Evolutionary conservation across 2,888 invertebrate genomes (phyloP).

Genomic region (Melanophora roralis): DNA sequence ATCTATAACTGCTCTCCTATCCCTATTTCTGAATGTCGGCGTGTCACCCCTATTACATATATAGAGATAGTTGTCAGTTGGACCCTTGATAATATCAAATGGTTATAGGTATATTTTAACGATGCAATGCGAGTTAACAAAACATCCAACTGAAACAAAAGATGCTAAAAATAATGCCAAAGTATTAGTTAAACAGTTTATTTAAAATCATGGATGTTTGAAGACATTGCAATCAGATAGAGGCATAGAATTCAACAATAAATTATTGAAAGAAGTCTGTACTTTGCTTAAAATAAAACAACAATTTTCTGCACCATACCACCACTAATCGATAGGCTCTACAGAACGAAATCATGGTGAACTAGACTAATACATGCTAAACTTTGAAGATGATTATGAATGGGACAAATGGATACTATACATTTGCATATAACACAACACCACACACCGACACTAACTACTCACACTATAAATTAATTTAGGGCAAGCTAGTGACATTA

Average conservation of each 20-base stretch:
- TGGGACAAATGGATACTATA: no score
- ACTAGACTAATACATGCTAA: not conserved
- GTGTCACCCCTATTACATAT: no score
- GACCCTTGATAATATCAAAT: not conserved
- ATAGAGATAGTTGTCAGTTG: no score
- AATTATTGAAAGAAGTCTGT: not conserved
- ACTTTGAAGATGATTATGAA: no score
- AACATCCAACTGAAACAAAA: not conserved
- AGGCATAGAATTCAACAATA: not conserved
- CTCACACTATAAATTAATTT: no score
- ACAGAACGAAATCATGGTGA: conserved; percentile 14
- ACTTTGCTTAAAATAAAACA: not conserved
- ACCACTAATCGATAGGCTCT: not conserved
- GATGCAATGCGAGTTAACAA: not conserved
- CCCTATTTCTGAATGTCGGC: no score
- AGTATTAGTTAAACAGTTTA: not conserved
- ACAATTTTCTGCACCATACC: not conserved
- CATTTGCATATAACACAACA: no score
- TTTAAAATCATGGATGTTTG: not conserved
- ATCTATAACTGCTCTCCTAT: no score
- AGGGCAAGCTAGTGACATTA: no score
- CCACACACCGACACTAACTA: no score
- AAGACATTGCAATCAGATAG: not conserved
- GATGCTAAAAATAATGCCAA: no score
- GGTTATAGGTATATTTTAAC: no score